Evolutionary conservation across 2,888 invertebrate species (phyloP).

Genomic region (Tachystola acroxantha): DNA sequence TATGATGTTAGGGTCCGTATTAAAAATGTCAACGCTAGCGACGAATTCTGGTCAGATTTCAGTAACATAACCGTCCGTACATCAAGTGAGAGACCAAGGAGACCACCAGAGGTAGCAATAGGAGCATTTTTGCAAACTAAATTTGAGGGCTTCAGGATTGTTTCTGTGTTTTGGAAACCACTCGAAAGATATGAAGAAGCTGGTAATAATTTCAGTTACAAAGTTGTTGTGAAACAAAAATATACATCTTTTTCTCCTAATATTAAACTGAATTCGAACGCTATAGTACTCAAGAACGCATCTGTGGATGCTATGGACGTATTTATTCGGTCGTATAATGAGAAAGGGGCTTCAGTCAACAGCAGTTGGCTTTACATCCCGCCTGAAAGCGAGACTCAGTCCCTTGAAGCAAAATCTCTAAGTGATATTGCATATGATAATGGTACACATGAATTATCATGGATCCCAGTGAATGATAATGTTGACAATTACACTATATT

Average conservation of each 20-base stretch:
- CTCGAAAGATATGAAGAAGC: slow-evolving; percentile 83
- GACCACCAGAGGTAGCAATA: slow-evolving; percentile 83
- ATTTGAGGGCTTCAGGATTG: slow-evolving; percentile 72
- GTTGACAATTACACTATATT: slow-evolving; percentile 87
- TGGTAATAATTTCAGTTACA: slow-evolving; percentile 85
- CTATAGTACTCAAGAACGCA: slow-evolving; percentile 78
- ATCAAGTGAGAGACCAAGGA: slow-evolving; percentile 75
- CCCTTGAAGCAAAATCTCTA: slow-evolving; percentile 75
- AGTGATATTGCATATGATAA: slow-evolving; percentile 85
- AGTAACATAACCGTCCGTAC: slow-evolving; percentile 80
- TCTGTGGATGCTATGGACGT: slow-evolving; percentile 61
- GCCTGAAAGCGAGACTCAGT: slow-evolving; percentile 56
- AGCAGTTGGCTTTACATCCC: slow-evolving; percentile 81
- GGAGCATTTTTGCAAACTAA: slow-evolving; percentile 85
- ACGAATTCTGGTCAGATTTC: slow-evolving; percentile 85
- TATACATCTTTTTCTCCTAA: slow-evolving; percentile 55
- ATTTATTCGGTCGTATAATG: slow-evolving; percentile 80
- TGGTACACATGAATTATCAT: slow-evolving; percentile 85
- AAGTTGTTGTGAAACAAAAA: slow-evolving; percentile 61
- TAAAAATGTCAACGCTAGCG: slow-evolving; percentile 72
- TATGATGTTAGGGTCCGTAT: slow-evolving; percentile 86
- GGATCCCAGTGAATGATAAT: slow-evolving; percentile 79
- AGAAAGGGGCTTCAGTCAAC: slow-evolving; percentile 75
- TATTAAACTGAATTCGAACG: slow-evolving; percentile 77
- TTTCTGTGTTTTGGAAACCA: slow-evolving; percentile 89